Percentiles rank a stretch among this genome's conserved stretches.
Conservation (phyloP, 2,113 vertebrate species). For the Abramis brama region DNA sequence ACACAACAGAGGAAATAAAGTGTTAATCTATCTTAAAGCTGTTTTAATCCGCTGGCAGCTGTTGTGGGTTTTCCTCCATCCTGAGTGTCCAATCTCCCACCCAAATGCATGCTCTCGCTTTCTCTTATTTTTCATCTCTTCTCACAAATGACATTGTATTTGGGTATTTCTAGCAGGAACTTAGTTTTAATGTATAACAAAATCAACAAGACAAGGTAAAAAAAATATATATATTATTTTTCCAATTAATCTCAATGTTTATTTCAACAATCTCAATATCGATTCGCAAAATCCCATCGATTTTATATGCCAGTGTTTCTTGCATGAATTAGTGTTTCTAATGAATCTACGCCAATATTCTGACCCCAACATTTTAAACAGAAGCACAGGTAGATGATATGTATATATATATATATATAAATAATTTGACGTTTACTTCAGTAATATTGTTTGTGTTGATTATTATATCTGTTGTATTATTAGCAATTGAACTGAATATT, state of each 20-base stretch:
- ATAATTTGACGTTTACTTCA: background rate
- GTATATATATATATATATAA: too few species aligned
- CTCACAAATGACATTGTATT: background rate
- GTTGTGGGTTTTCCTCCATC: background rate
- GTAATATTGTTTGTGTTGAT: background rate
- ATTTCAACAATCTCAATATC: background rate
- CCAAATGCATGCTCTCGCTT: background rate
- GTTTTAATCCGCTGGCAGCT: conserved; percentile 33
- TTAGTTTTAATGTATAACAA: background rate
- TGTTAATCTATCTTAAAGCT: conserved; percentile 30
- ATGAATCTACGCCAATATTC: background rate
- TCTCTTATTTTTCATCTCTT: background rate
- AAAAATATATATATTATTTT: background rate
- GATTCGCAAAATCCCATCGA: too few species aligned
- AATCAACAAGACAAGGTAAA: background rate
- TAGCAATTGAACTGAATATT: background rate
- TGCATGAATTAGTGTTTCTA: background rate
- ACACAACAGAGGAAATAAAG: background rate
- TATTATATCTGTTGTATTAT: background rate
- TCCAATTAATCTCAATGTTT: background rate
- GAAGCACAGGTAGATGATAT: too few species aligned
- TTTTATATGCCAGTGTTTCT: background rate
- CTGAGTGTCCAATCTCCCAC: conserved; percentile 10
- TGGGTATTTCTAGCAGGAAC: background rate
- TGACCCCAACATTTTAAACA: too few species aligned